Conservation (phyloP, 2,113 vertebrate species). For the Gymnogyps californianus region DNA sequence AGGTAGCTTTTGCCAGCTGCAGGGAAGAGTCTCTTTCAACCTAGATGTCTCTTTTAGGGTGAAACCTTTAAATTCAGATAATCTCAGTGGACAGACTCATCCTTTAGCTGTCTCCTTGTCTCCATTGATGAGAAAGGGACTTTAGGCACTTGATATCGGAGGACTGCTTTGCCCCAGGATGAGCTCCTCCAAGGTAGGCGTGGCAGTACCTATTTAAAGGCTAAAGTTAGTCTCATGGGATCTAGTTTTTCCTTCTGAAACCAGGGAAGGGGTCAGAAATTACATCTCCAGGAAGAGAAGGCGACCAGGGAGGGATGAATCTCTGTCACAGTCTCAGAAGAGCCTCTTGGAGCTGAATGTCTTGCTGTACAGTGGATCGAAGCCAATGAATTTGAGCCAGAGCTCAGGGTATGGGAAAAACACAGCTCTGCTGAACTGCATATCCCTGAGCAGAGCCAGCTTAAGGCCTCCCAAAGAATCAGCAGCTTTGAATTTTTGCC, state of each 20-base stretch:
- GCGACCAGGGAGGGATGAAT: not conserved
- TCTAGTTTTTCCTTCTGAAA: not conserved
- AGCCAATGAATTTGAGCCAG: not conserved
- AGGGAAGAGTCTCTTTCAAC: not conserved
- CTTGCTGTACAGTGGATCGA: not conserved
- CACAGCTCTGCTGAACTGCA: not conserved
- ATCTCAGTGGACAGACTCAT: not conserved
- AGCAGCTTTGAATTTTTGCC: not conserved
- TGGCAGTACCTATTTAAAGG: not conserved
- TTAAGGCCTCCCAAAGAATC: not conserved
- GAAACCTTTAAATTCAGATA: not conserved
- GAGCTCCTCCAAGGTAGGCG: not conserved
- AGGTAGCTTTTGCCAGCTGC: not conserved
- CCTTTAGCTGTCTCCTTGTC: not conserved
- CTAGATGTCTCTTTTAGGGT: not conserved
- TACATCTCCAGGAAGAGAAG: not conserved
- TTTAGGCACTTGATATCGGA: not conserved
- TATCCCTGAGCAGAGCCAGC: not conserved
- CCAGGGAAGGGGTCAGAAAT: not conserved
- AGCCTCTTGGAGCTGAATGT: not conserved
- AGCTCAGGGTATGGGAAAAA: not conserved
- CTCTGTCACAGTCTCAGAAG: not conserved
- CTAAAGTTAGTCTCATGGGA: not conserved
- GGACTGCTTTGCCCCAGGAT: not conserved
- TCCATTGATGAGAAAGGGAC: not conserved